Evolutionary conservation across 2,888 invertebrate genomes (phyloP).

Genomic region (Cephonodes hylas): DNA sequence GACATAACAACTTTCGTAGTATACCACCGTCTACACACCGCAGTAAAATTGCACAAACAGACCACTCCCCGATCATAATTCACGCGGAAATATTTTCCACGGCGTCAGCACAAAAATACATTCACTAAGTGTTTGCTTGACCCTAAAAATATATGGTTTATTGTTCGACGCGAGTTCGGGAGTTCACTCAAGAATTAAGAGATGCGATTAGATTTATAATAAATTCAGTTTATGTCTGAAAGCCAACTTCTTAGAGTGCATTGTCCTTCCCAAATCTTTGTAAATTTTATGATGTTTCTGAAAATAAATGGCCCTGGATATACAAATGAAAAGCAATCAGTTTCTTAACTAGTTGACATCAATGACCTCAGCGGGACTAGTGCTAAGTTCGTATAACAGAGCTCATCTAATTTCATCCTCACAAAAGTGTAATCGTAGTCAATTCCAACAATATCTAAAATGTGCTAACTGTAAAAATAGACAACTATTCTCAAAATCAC

Average conservation of each 20-base stretch:
- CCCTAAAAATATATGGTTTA: conserved; percentile 34
- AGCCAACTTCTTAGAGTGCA: neutral
- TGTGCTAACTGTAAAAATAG: too few relatives aligned
- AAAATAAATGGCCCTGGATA: too few relatives aligned
- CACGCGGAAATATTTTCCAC: conserved; percentile 37
- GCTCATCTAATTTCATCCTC: too few relatives aligned
- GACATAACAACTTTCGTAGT: conserved; percentile 10
- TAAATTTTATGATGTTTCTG: too few relatives aligned
- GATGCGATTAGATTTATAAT: neutral
- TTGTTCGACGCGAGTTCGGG: conserved; percentile 5
- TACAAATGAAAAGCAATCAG: too few relatives aligned
- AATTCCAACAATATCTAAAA: too few relatives aligned
- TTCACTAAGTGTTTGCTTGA: conserved; percentile 30
- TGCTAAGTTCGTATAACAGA: too few relatives aligned
- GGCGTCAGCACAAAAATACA: conserved; percentile 45
- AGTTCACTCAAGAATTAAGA: neutral
- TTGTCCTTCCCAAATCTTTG: too few relatives aligned
- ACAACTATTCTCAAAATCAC: too few relatives aligned
- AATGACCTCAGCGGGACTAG: too few relatives aligned
- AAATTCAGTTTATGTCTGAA: neutral
- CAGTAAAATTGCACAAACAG: conserved; percentile 30
- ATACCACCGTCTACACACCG: conserved; percentile 14
- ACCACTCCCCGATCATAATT: conserved; percentile 32
- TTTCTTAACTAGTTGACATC: too few relatives aligned
- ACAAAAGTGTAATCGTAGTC: too few relatives aligned